Conservation (phyloP, 2,888 invertebrate genomes). For the Archips xylosteana region DNA sequence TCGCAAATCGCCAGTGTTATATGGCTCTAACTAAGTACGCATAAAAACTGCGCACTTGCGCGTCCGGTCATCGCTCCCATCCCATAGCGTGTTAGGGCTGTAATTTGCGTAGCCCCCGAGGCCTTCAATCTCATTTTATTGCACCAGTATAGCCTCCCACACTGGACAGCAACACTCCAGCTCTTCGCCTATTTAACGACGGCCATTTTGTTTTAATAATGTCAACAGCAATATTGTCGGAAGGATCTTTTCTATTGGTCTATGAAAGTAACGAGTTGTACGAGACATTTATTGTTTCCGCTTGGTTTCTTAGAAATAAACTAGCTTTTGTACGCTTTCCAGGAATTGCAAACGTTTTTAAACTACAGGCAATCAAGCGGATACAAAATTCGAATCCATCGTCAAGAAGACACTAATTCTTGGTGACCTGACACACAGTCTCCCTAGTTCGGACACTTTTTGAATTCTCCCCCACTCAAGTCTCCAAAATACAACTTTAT, state of each 20-base stretch:
- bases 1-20: no score
- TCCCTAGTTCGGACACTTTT: no score
- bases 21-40: no score
- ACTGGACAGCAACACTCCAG: neutral
- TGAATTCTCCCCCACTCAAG: no score
- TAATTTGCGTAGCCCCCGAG: slow-evolving; percentile 6
- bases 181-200: slow-evolving; percentile 3
- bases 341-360: no score
- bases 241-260: neutral
- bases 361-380: no score
- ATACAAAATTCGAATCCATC: no score
- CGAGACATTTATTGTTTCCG: neutral
- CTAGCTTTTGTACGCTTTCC: no score
- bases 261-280: neutral
- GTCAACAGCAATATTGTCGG: neutral
- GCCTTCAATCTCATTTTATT: slow-evolving; percentile 19
- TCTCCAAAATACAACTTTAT: no score
- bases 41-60: neutral
- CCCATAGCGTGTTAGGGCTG: neutral
- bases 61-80: neutral
- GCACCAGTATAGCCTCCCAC: neutral
- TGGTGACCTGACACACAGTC: no score
- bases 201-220: slow-evolving; percentile 4
- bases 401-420: no score
- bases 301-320: neutral